Percentiles rank a stretch among this genome's conserved stretches.
These are phyloP conservation scores for Bombylius major DNA, from an alignment of 2,888 invertebrate species.

Conservation along the genomic window DNA sequence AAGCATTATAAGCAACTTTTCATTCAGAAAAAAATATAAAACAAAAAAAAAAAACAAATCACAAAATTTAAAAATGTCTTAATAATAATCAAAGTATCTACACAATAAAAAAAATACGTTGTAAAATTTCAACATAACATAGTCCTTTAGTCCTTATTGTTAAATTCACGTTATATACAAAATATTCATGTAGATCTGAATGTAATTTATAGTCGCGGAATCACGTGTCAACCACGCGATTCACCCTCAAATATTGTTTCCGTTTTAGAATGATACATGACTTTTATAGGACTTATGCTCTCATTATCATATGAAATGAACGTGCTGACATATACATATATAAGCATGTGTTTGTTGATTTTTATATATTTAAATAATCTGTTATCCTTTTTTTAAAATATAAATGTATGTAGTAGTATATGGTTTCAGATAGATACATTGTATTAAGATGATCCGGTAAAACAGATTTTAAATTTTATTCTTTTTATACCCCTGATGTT, in stretches of 20 bases:
- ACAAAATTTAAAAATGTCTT: too few relatives aligned
- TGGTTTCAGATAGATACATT: too few relatives aligned
- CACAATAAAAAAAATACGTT: too few relatives aligned
- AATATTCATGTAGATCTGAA: slow-evolving; percentile 1
- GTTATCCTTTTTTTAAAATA: too few relatives aligned
- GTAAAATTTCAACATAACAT: too few relatives aligned
- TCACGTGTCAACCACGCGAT: slow-evolving; percentile 10
- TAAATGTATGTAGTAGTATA: too few relatives aligned
- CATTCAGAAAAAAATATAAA: too few relatives aligned
- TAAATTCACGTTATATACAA: neutral
- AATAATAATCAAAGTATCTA: too few relatives aligned
- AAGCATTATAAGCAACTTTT: too few relatives aligned
- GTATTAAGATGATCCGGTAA: neutral
- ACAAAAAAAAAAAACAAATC: too few relatives aligned
- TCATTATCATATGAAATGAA: slow-evolving; percentile 3
- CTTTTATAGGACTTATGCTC: slow-evolving; percentile 6
- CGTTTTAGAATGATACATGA: slow-evolving; percentile 7
- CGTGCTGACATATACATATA: slow-evolving; percentile 1
- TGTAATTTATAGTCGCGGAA: slow-evolving; percentile 8
- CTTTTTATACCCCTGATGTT: neutral
- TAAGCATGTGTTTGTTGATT: slow-evolving; percentile 4
- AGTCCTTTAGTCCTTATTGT: too few relatives aligned
- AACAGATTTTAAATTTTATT: neutral
- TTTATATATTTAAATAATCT: neutral
- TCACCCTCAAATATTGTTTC: slow-evolving; percentile 9